Evolutionary conservation across 2,113 vertebrate species (phyloP), one percentile per base, ranked within the genome.

Genomic region (Pavo muticus): DNA sequence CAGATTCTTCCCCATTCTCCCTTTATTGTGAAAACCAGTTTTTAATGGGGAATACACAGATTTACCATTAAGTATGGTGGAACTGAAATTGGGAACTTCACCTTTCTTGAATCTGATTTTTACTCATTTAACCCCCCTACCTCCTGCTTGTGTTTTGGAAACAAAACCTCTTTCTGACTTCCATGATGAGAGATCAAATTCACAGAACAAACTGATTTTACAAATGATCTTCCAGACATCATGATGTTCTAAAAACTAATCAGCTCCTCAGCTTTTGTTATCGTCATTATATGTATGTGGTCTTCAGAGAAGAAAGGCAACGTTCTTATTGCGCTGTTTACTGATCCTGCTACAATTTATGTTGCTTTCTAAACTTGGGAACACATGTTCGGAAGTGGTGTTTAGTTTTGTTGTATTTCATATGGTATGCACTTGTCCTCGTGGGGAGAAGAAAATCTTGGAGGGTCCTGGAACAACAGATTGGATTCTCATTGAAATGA

Each of bases 401-500:
- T 65, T 95, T 80, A 57, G 56, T 69, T 95, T 39, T 78, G 78
- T 76, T 91, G 83, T 78, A 59, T 85, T 95, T 94, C 93, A 90
- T 87, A 27, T 60, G 91, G 72, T 84, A 84, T 95, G 91, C 57
- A 59, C 42, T 91, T 20, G 15, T 93, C 63, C 72, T 85, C 73
- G 37, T 0, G 83, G 59, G 88, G 52, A 79, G 81, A 63, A 68
- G 30, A 93, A 97, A 90, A 91, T 93, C 79, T 74, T 93, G 70
- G 75, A 87, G 78, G 52, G 79, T 86, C 88, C 44, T 82, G 82
- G 60, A 92, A 91, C 30, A 91, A 17, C 71, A 91, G 72, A 78
- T 45, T 88, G 81, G 47, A 90, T 90, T 91, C 80, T 54, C 82
- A n/a, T 30, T 88, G 78, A 85, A 93, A 68, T 87, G 56, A 65